Evolutionary conservation across 2,888 invertebrate species (phyloP).

Genomic region (Cephonodes hylas): DNA sequence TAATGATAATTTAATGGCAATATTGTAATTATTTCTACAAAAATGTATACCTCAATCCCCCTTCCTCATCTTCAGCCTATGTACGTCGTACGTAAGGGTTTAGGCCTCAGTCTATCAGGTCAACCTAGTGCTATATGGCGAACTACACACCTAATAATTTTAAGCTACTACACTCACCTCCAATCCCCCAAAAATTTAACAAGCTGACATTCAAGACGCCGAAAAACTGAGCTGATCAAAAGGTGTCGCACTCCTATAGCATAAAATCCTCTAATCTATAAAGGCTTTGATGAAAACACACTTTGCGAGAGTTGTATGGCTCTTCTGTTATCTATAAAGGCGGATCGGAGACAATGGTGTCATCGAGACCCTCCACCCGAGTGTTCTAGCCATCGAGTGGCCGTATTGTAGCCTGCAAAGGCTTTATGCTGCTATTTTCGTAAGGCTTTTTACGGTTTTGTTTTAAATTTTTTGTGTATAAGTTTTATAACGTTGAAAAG

Average conservation of each 20-base stretch:
- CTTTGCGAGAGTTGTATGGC: background rate
- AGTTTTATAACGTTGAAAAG: too few relatives aligned
- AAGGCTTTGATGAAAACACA: slow-evolving; percentile 6
- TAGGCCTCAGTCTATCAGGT: too few relatives aligned
- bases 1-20: too few relatives aligned
- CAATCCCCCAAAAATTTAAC: too few relatives aligned
- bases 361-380: background rate
- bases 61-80: too few relatives aligned
- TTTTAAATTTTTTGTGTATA: background rate
- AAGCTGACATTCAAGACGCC: background rate
- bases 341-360: slow-evolving; percentile 15
- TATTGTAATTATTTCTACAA: too few relatives aligned
- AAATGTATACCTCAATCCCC: too few relatives aligned
- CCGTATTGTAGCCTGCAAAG: background rate
- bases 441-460: background rate
- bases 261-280: background rate
- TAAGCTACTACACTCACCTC: too few relatives aligned
- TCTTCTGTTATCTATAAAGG: slow-evolving; percentile 11
- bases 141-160: too few relatives aligned
- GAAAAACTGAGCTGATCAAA: background rate
- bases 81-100: too few relatives aligned
- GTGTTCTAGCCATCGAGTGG: slow-evolving; percentile 2
- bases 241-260: background rate
- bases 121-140: too few relatives aligned
- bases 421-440: background rate